These are phyloP conservation scores for Sinocyclocheilus grahami DNA, from an alignment of 2,113 vertebrate species.

Conservation along the genomic window DNA sequence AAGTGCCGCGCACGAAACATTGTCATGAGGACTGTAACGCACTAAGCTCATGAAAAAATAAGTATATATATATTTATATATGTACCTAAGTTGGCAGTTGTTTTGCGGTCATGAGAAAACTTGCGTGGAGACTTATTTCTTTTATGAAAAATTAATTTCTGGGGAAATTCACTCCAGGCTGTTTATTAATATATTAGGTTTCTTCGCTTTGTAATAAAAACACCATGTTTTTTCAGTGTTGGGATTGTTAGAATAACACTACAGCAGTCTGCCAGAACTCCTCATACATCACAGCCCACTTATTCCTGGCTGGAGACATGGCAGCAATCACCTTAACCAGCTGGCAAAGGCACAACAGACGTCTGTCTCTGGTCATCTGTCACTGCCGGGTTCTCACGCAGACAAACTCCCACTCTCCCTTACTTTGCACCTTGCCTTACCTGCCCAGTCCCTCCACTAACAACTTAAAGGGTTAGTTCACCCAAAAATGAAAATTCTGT, in stretches of 20 bases:
- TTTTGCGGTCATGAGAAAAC: slow-evolving; percentile 59
- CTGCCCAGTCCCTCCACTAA: slow-evolving; percentile 45
- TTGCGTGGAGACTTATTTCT: slow-evolving; percentile 63
- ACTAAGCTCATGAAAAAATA: slow-evolving; percentile 40
- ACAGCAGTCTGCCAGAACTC: slow-evolving; percentile 52
- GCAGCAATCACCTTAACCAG: slow-evolving; percentile 50
- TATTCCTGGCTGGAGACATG: slow-evolving; percentile 43
- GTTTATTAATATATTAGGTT: slow-evolving; percentile 73
- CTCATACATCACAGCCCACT: slow-evolving; percentile 50
- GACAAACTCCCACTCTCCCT: slow-evolving; percentile 8
- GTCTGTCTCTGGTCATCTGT: slow-evolving; percentile 37
- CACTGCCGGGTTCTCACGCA: slow-evolving; percentile 35
- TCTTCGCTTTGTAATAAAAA: slow-evolving; percentile 72
- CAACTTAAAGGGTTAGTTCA: slow-evolving; percentile 25
- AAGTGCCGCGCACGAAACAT: slow-evolving; percentile 19
- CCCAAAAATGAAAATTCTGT: too few relatives aligned
- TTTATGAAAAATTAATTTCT: slow-evolving; percentile 72
- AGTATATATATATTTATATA: background rate
- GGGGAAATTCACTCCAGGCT: slow-evolving; percentile 64
- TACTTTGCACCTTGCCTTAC: slow-evolving; percentile 28
- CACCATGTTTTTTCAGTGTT: slow-evolving; percentile 58
- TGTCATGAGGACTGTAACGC: slow-evolving; percentile 66
- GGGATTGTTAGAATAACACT: slow-evolving; percentile 56
- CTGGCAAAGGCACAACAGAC: slow-evolving; percentile 31
- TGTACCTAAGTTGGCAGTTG: slow-evolving; percentile 58